phyloP scores from a whole-genome alignment of 2,888 invertebrate genomes.

The Drosophila cracens region DNA sequence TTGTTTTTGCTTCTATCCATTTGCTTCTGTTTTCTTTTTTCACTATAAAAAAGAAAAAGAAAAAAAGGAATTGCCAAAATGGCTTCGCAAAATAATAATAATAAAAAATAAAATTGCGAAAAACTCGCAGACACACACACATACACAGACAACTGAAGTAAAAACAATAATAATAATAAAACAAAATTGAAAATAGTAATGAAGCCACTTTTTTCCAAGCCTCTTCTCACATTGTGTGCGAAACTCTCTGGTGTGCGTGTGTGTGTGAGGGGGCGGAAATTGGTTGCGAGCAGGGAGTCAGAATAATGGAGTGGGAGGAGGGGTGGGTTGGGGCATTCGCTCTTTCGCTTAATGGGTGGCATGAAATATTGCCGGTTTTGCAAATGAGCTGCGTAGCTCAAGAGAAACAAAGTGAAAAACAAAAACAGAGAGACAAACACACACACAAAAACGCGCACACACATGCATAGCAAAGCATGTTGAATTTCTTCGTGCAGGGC shows the following conservation, averaged over 20 bases:
- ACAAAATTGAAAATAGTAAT: slow-evolving; percentile 83
- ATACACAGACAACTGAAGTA: slow-evolving; percentile 26
- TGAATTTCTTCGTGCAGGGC: slow-evolving; percentile 26
- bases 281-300: slow-evolving; percentile 24
- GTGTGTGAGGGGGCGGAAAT: slow-evolving; percentile 74
- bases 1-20: slow-evolving; percentile 10
- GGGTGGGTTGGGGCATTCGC: background rate
- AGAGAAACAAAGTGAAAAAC: slow-evolving; percentile 43
- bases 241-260: slow-evolving; percentile 34
- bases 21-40: slow-evolving; percentile 30
- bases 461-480: slow-evolving; percentile 13
- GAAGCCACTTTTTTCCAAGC: slow-evolving; percentile 73
- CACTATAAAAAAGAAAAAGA: slow-evolving; percentile 23
- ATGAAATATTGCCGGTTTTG: slow-evolving; percentile 77
- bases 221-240: slow-evolving; percentile 22
- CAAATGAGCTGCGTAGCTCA: slow-evolving; percentile 72
- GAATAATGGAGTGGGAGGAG: background rate
- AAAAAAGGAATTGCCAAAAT: slow-evolving; percentile 51
- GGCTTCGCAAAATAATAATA: slow-evolving; percentile 64
- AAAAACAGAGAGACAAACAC: slow-evolving; percentile 26
- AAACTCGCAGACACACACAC: slow-evolving; percentile 36
- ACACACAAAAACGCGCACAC: slow-evolving; percentile 8
- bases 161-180: slow-evolving; percentile 72
- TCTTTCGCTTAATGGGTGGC: slow-evolving; percentile 69
- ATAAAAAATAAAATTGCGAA: slow-evolving; percentile 67